Evolutionary conservation across 1,140 invertebrate genomes (phyloP), one percentile per base, ranked within the genome.

Genomic region (Thaumatotibia leucotreta): DNA sequence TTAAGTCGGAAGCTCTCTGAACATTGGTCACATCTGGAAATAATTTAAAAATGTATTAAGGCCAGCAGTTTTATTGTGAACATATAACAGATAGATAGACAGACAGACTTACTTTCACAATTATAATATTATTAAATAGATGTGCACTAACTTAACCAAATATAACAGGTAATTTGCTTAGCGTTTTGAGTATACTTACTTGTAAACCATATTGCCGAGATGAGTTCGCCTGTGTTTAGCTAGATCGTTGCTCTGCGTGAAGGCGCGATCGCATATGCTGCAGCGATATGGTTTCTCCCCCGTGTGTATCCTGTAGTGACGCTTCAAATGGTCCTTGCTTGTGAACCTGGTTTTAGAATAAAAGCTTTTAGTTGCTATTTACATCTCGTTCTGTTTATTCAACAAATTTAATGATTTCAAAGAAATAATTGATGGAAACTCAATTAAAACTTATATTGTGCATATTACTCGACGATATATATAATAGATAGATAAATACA

Each of bases 231-330:
- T 79, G 67, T 92, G 91, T 70, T 91, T 91, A 2, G 82, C 80
- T 1, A 92, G 74, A 63, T 91, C 91, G 52, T 84, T 86, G 75
- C 84, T 91, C 69, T 92, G 89, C 4, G 91, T 83, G 65, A 91
- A 92, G 0, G 86, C 82, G 14, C 88, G 76, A 0, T 84, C 84
- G 54, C 91, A 92, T 24, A 84, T 80, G 4, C 89, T 84, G 58
- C 91, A 92, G 23, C 72, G 76, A 72, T 94, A 95, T 0, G 93
- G 92, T 72, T 93, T 94, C 71, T 94, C 93, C 0, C 93, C 93
- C 0, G 94, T 92, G 76, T 95, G 95, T 17, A 89, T 91, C 5
- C 90, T 80, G 61, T 83, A 80, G 61, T 92, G 91, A 1, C 88
- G 76, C 61, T 86, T 86, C 61, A 92, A 64, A 65, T 89, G 85